Evolutionary conservation across 92 coral and sea anemone species (phyloP), one percentile per base, ranked within the genome.

Genomic region (Epizoanthus ramosus): DNA sequence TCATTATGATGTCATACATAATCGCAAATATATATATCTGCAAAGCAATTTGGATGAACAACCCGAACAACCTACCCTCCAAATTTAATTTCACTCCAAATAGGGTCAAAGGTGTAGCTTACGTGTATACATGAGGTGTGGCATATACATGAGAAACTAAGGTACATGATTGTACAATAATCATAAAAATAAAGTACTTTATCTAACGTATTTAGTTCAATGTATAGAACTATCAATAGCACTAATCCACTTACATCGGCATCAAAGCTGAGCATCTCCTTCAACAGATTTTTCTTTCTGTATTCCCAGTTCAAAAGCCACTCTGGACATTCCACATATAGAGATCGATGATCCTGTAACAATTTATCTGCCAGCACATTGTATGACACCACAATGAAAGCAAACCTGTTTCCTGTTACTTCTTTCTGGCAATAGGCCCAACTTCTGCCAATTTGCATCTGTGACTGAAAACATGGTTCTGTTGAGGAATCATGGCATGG

Each of bases 231-330:
- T 57, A 25, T 16, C 3, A 54, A 53, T 19, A 75, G 2, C 15
- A 25, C 16, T 9, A 57, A 57, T 15, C 24, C 50, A 89, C 98
- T 88, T 93, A 93, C 98, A 90, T 95, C 98, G 68, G 98, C 98
- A 66, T 86, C 74, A 71, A 90, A 95, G 56, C 86, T 77, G 52
- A 90, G 91, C 50, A 95, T 72, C 74, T 95, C 98, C 59, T 87
- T 85, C 57, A 95, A 56, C 13, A 95, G 88, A 67, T 95, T 95
- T 63, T 84, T 92, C 63, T 89, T 88, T 37, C 98, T 90, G 88
- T 91, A 95, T 67, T 92, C 98, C 98, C 98, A 95, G 17, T 85
- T 63, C 31, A 94, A 81, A 47, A 87, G 33, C 98, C 95, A 91
- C 14, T 85, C 74, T 33, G 83, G 69, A 70, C 92, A 93, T 33